These are phyloP conservation scores for Holothuria scabra DNA, from an alignment of 53 echinoderm and acorn worm genomes.

Conservation along the genomic window DNA sequence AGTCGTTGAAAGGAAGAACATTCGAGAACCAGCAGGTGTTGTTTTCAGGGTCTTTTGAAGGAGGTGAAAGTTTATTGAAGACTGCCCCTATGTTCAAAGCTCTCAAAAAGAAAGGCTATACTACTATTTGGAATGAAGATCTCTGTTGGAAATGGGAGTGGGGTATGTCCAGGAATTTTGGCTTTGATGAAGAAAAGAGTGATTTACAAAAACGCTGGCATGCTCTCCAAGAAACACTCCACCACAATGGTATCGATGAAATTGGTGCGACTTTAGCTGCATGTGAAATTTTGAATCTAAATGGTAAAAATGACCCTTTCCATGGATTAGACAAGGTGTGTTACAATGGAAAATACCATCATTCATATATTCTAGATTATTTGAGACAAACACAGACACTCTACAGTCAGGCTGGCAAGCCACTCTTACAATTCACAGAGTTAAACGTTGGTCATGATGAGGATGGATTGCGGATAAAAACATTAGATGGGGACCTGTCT, in stretches of 20 bases:
- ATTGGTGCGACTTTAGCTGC: conserved; percentile 70
- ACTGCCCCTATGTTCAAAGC: conserved; percentile 52
- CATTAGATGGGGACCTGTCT: conserved; percentile 64
- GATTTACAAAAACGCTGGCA: conserved; percentile 71
- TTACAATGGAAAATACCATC: conserved; percentile 82
- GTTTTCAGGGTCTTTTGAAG: conserved; percentile 73
- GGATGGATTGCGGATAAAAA: conserved; percentile 71
- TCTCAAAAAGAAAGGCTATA: conserved; percentile 73
- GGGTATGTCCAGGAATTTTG: conserved; percentile 84
- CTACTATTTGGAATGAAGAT: conserved; percentile 81
- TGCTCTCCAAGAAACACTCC: conserved; percentile 49
- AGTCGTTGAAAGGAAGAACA: conserved; percentile 85
- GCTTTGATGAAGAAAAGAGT: conserved; percentile 58
- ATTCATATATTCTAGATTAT: conserved; percentile 70
- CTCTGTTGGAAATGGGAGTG: conserved; percentile 94
- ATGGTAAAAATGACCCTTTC: conserved; percentile 82
- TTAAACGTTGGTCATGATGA: conserved; percentile 75
- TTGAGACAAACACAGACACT: conserved; percentile 59
- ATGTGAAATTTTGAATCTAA: conserved; percentile 79
- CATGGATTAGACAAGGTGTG: conserved; percentile 76
- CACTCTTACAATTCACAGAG: conserved; percentile 75
- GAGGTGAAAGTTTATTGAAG: conserved; percentile 57
- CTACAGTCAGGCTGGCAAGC: conserved; percentile 26
- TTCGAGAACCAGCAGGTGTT: conserved; percentile 78
- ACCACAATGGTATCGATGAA: conserved; percentile 65